Conservation (phyloP, 2,888 invertebrate genomes). For the Pardosa pseudoannulata region DNA sequence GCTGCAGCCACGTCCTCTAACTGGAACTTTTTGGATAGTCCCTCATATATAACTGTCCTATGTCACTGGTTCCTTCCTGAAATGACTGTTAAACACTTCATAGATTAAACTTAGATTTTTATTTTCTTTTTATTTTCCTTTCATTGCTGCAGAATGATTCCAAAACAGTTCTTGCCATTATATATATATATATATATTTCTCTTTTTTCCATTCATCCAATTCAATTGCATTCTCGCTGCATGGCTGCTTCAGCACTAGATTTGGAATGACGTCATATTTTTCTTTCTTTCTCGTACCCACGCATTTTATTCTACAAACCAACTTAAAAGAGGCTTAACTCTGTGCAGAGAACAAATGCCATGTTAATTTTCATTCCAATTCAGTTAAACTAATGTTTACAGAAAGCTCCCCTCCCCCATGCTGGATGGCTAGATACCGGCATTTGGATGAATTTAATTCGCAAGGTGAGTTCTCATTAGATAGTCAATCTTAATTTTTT, state of each 20-base stretch:
- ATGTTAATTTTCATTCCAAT: constrained; percentile 25
- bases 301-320: not conserved
- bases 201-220: constrained; percentile 1
- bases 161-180: not conserved
- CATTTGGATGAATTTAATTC: constrained; percentile 60
- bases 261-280: constrained; percentile 39
- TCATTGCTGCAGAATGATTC: not conserved
- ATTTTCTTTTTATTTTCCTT: not conserved
- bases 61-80: no score
- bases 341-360: not conserved
- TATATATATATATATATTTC: not conserved
- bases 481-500: not conserved
- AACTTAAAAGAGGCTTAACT: no score
- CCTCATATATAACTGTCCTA: no score
- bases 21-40: no score
- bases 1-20: no score
- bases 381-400: constrained; percentile 51
- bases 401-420: constrained; percentile 63
- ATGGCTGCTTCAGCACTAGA: constrained; percentile 57
- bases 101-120: no score
- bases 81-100: no score
- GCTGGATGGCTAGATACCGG: constrained; percentile 66
- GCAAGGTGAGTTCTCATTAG: constrained; percentile 53
- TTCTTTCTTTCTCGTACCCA: not conserved
- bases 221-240: constrained; percentile 40